Base-by-base conservation (phyloP, 2,797 vertebrate genomes). In the Petrocephalus schoutedeni region DNA sequence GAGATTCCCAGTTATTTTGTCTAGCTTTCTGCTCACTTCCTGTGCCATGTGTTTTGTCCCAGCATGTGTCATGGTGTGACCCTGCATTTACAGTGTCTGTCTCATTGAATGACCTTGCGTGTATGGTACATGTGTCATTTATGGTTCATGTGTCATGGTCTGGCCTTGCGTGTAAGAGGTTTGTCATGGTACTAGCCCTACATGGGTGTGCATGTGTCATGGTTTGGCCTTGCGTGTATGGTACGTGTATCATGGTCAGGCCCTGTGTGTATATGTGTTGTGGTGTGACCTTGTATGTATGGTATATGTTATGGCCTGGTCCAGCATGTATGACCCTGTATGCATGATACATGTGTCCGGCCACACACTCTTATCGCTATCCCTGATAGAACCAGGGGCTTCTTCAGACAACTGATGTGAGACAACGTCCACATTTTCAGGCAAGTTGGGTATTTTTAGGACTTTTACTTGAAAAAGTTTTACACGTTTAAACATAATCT, bases 401-500 rank as follows among this genome's bases (percentile, higher is more conserved):
- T 14, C 32, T 14, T 41, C 14, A 16, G 28, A 28, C 28, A 36
- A 28, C 67, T 41, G 32, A 41, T 74, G 32, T 74, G 32, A 86
- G 32, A 58, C 28, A 86, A 41, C 32, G 23, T 56, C 85, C 85
- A 86, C 28, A 58, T 86, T 86, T 59, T 59, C 54, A 86, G 85
- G 85, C 85, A 86, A 61, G 54, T 58, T 36, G 23, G 56, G 36
- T 58, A 58, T 56, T 86, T 86, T 86, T 56, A 59, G 16, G 56
- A 58, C 53, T 56, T 86, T 86, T 86, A 86, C 85, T 84, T 86
- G 83, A 85, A 86, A 86, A 86, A 10, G 54, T 57, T 86, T 86
- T 86, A 86, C 85, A 86, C 16, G 32, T 41, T 56, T 59, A 86
- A 86, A 86, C 85, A 86, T 57, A 5, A 54, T 41, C 14, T 86